Base-by-base conservation (phyloP, 2,113 vertebrate genomes). In the Equus quagga region DNA sequence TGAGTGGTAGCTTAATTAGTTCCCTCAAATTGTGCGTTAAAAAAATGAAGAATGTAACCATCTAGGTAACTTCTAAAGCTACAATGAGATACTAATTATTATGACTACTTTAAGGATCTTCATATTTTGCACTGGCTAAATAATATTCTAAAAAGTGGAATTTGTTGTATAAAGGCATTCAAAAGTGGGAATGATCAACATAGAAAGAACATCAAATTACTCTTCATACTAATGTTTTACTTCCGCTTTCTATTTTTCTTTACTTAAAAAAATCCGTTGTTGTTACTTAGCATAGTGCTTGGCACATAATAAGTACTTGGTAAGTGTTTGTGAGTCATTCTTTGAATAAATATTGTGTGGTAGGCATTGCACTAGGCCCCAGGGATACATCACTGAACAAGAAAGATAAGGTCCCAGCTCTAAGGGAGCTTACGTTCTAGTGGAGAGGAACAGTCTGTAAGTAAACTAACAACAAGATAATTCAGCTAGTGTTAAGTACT, bases 1-100 rank as follows among this genome's bases (percentile, higher is more conserved):
- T 94, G 70, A 69, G 13, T 86, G 58, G 11, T 56, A 86, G 51
- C 82, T 89, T 93, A 83, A 83, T 91, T 96, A 80, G 46, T 82
- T 97, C 8, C 11, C 36, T 91, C 13, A 93, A 69, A 80, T 26
- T 96, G 23, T 86, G n/a, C 24, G 80, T 90, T 96, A 73, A 96
- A 70, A 93, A 93, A 91, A 73, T 78, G 54, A 96, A 95, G 67
- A 89, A 64, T 89, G 31, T 90, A 33, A 24, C 92, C 60, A 90
- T 86, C 3, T 54, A 76, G 33, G 23, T 78, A 81, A 85, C 44
- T 84, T 88, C 51, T 69, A 90, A 89, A 94, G 33, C 62, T 19
- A 44, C 6, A 87, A 18, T 41, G 33, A 92, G 15, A 56, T 91
- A 80, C 44, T 94, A 76, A 82, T 85, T 90, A 75, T 24, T 96